These are phyloP conservation scores for Aspiorhynchus laticeps DNA, from an alignment of 2,113 vertebrate genomes.

Conservation along the genomic window DNA sequence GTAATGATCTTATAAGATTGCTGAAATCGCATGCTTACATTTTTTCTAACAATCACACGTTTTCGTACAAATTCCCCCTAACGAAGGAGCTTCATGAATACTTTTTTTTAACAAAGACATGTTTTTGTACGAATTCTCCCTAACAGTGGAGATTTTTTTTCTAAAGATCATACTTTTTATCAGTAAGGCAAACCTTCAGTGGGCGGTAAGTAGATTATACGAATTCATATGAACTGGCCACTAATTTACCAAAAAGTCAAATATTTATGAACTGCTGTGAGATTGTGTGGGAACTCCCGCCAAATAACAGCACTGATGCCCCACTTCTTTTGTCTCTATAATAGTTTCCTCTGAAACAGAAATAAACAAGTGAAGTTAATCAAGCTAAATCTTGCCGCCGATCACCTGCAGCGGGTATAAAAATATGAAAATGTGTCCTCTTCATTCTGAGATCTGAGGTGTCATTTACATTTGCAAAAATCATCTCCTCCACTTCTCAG, in stretches of 20 bases:
- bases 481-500: constrained; percentile 8
- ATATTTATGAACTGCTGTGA: neutral
- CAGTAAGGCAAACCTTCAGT: too few relatives aligned
- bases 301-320: neutral
- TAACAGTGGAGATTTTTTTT: too few relatives aligned
- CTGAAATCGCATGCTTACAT: too few relatives aligned
- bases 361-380: constrained; percentile 33
- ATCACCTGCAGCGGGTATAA: neutral
- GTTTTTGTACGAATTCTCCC: too few relatives aligned
- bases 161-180: too few relatives aligned
- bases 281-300: neutral
- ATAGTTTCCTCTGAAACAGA: neutral
- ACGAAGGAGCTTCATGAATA: too few relatives aligned
- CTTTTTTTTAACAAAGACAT: too few relatives aligned
- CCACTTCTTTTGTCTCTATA: neutral
- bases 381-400: constrained; percentile 4
- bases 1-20: too few relatives aligned
- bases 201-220: neutral
- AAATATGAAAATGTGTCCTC: constrained; percentile 22
- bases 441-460: constrained; percentile 9
- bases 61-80: too few relatives aligned
- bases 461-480: constrained; percentile 35
- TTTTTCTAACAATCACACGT: too few relatives aligned
- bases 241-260: neutral
- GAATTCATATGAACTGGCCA: neutral